These are phyloP conservation scores for Neoarius graeffei DNA, from an alignment of 2,113 vertebrate species.

Conservation along the genomic window DNA sequence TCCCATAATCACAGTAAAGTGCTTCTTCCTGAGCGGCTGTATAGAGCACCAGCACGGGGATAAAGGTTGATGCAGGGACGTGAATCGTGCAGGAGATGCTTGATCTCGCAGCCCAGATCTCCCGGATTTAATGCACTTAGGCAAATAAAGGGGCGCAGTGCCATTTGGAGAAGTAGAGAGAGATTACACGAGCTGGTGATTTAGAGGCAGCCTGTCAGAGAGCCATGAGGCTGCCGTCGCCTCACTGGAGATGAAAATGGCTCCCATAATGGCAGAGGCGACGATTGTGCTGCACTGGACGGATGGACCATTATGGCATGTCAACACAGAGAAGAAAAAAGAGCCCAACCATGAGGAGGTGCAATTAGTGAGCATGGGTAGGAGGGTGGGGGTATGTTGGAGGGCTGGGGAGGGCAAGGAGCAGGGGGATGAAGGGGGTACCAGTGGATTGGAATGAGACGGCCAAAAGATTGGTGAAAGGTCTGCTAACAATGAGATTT, in stretches of 20 bases:
- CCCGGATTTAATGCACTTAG: conserved; percentile 74
- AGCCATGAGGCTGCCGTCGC: conserved; percentile 64
- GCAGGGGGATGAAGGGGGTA: conserved; percentile 14
- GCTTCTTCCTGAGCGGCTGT: conserved; percentile 26
- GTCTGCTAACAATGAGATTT: conserved; percentile 66
- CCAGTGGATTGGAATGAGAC: conserved; percentile 20
- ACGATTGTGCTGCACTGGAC: conserved; percentile 67
- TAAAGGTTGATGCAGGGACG: conserved; percentile 58
- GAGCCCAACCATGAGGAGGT: conserved; percentile 70
- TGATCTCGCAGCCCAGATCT: neutral
- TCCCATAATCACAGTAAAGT: conserved; percentile 44
- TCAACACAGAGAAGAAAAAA: conserved; percentile 74
- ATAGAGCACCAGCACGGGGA: conserved; percentile 38
- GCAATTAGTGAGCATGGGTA: conserved; percentile 62
- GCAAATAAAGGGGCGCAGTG: conserved; percentile 68
- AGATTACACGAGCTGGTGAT: conserved; percentile 74
- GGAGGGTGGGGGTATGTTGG: conserved; percentile 16
- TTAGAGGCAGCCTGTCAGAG: conserved; percentile 70
- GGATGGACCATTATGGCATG: conserved; percentile 71
- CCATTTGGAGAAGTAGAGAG: conserved; percentile 75
- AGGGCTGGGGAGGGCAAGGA: neutral
- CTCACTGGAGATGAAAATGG: conserved; percentile 75
- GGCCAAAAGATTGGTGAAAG: conserved; percentile 61
- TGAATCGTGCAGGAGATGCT: conserved; percentile 42
- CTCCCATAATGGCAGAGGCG: conserved; percentile 68